Percentiles rank a stretch among this genome's conserved stretches.
These are phyloP conservation scores for Centruroides sculpturatus DNA, from an alignment of 1,140 invertebrate genomes.

Conservation along the genomic window DNA sequence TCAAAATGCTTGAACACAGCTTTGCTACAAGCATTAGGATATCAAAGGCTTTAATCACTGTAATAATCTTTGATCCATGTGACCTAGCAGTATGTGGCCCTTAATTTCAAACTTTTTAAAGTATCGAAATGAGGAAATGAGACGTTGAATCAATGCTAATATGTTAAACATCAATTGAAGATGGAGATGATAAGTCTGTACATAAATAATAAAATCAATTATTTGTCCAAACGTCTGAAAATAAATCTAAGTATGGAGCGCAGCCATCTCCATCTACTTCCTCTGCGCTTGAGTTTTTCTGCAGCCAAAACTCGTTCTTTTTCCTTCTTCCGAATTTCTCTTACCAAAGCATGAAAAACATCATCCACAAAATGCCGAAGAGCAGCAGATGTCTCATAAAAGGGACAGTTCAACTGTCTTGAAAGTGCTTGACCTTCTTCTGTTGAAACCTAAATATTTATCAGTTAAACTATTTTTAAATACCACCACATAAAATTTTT, in stretches of 20 bases:
- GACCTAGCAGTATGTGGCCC: too few relatives aligned
- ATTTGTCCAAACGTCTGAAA: not conserved
- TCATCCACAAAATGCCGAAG: constrained; percentile 21
- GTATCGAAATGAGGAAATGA: too few relatives aligned
- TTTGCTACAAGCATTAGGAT: too few relatives aligned
- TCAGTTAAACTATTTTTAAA: not conserved
- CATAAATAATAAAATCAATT: too few relatives aligned
- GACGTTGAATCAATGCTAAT: too few relatives aligned
- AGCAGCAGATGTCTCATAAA: constrained; percentile 25
- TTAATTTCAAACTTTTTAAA: too few relatives aligned
- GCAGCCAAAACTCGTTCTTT: constrained; percentile 10
- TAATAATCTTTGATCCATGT: too few relatives aligned
- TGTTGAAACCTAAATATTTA: constrained; percentile 21
- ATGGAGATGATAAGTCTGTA: too few relatives aligned
- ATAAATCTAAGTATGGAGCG: not conserved
- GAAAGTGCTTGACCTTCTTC: constrained; percentile 22
- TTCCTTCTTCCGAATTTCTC: constrained; percentile 28
- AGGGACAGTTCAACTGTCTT: constrained; percentile 21
- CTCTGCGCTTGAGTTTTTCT: not conserved
- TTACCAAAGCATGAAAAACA: constrained; percentile 29
- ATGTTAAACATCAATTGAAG: too few relatives aligned
- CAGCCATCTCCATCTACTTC: not conserved
- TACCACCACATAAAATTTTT: not conserved
- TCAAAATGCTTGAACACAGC: too few relatives aligned
- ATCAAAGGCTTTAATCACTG: too few relatives aligned